These are phyloP conservation scores for Hucho hucho DNA, from an alignment of 2,113 vertebrate species.

Conservation along the genomic window DNA sequence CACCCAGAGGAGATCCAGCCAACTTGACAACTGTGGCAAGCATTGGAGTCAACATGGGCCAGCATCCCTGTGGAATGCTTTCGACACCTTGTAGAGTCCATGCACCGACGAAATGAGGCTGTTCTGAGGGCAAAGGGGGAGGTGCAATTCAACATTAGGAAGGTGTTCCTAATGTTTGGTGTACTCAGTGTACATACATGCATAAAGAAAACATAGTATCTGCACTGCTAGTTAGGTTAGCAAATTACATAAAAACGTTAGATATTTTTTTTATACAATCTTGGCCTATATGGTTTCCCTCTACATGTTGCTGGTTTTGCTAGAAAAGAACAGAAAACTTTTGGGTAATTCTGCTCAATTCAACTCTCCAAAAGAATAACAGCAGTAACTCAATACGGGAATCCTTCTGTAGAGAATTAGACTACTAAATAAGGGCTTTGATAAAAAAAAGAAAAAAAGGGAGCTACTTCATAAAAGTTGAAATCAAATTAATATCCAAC, in stretches of 20 bases:
- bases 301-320: slow-evolving; percentile 23
- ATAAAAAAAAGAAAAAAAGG: slow-evolving; percentile 39
- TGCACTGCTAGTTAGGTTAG: slow-evolving; percentile 34
- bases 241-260: slow-evolving; percentile 26
- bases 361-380: slow-evolving; percentile 27
- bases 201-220: slow-evolving; percentile 16
- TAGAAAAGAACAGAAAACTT: slow-evolving; percentile 12
- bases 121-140: too few species aligned
- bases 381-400: not conserved
- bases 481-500: slow-evolving; percentile 42
- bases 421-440: slow-evolving; percentile 25
- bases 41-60: too few species aligned
- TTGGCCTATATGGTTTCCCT: not conserved
- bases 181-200: too few species aligned
- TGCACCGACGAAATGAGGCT: too few species aligned
- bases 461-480: slow-evolving; percentile 30
- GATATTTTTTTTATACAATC: not conserved
- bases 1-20: too few species aligned
- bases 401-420: slow-evolving; percentile 34
- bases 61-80: too few species aligned
- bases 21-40: too few species aligned
- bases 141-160: too few species aligned
- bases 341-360: slow-evolving; percentile 25
- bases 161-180: too few species aligned
- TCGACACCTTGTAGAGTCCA: too few species aligned